Evolutionary conservation across 2,797 vertebrate species (phyloP), one percentile per base, ranked within the genome.

Genomic region (Sebastes hubbsi): DNA sequence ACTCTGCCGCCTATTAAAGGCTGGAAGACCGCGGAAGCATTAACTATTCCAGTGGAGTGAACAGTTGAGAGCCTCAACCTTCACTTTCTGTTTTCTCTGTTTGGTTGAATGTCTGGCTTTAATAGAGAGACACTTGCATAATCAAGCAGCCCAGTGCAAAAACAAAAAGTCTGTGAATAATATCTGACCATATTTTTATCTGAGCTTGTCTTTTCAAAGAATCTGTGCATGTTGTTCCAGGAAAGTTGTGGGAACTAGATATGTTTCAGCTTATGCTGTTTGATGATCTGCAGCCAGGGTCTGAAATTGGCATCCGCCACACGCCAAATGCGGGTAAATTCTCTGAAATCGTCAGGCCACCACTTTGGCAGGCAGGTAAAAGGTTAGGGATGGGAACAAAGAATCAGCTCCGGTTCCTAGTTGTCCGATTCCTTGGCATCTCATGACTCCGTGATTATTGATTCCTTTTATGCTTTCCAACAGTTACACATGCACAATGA

Each of bases 1-100:
- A 81, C 61, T 84, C 27, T 80, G 78, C 72, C 63, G 80, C 75
- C 89, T 83, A 78, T 89, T 88, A 88, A 82, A 87, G 65, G 29
- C 86, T 84, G 49, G 29, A 75, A 83, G 85, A 81, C 68, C 1
- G 55, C 66, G 67, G 68, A 84, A 82, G 69, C 82, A 85, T 92
- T 69, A 77, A 71, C 72, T 84, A 82, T 91, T 88, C 77, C 54
- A 64, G 65, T 81, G 78, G 71, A 90, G 75, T 56, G 61, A 85
- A 70, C 14, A 4, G 71, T 86, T 82, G 79, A 77, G 69, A 86
- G 78, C 82, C 65, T 84, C 77, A 77, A 77, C 80, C 76, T 82
- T 90, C 84, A 78, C 29, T 54, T 87, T 85, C 30, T 79, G 42
- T 87, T 86, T 73, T 72, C 72, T 83, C 54, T 74, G 71, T 89